These are phyloP conservation scores for Penaeus monodon DNA, from an alignment of 2,888 invertebrate genomes.

Conservation along the genomic window DNA sequence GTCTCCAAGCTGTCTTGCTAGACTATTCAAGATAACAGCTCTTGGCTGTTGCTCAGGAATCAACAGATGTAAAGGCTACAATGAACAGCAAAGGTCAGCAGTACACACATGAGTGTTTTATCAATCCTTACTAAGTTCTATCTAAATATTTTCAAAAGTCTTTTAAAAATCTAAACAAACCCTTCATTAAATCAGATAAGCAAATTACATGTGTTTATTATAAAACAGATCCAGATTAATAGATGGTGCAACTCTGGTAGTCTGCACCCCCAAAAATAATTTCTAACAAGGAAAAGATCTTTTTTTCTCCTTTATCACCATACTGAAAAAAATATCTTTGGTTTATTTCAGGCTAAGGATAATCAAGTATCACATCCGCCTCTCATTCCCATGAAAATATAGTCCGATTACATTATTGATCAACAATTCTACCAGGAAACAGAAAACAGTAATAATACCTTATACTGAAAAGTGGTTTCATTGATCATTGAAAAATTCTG, in stretches of 20 bases:
- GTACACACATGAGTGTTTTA: too few species aligned
- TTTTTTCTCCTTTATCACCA: conserved; percentile 81
- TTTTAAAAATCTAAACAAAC: neutral
- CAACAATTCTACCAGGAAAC: neutral
- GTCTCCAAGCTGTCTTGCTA: too few species aligned
- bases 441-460: conserved; percentile 75
- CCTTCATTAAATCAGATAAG: neutral
- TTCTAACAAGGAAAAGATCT: conserved; percentile 90
- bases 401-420: too few species aligned
- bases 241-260: conserved; percentile 85
- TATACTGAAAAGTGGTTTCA: conserved; percentile 87
- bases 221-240: conserved; percentile 92
- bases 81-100: too few species aligned
- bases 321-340: conserved; percentile 75
- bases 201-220: conserved; percentile 89
- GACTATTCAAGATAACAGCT: too few species aligned
- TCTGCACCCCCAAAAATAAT: conserved; percentile 86
- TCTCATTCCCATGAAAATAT: too few species aligned
- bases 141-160: too few species aligned
- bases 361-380: too few species aligned
- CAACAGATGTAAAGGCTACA: too few species aligned
- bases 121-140: too few species aligned
- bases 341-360: neutral
- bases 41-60: too few species aligned
- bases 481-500: conserved; percentile 85